A percentile compares a stretch with the other conserved stretches of the same genome.
Conservation (phyloP, 2,888 invertebrate genomes). For the Atrina japonica region DNA sequence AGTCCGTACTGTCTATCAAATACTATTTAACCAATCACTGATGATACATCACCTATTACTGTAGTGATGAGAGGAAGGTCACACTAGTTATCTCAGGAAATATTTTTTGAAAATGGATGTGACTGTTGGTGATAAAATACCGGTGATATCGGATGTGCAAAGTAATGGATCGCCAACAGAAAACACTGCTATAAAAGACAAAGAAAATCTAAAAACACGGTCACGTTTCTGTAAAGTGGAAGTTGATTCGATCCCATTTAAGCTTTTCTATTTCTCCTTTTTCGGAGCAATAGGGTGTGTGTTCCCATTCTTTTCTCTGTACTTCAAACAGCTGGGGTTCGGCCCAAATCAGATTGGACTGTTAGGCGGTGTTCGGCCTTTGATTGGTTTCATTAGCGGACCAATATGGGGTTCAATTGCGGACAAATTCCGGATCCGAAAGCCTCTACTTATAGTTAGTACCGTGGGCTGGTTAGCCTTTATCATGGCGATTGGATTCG, state of each 20-base stretch:
- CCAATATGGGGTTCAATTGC: slow-evolving; percentile 57
- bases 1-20: no score
- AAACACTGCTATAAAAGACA: no score
- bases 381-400: slow-evolving; percentile 56
- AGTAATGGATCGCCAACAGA: no score
- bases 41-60: no score
- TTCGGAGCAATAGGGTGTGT: slow-evolving; percentile 56
- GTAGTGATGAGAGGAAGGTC: no score
- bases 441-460: slow-evolving; percentile 48
- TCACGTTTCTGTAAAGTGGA: slow-evolving; percentile 49
- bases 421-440: slow-evolving; percentile 53
- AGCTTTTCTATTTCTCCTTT: slow-evolving; percentile 58
- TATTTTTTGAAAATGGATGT: no score
- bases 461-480: slow-evolving; percentile 57
- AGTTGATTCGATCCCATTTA: slow-evolving; percentile 48
- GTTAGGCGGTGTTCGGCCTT: slow-evolving; percentile 55
- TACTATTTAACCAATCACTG: no score
- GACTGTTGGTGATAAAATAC: no score
- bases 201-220: no score
- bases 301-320: slow-evolving; percentile 56
- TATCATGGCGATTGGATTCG: slow-evolving; percentile 55
- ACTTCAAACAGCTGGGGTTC: slow-evolving; percentile 59
- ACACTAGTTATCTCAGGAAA: no score
- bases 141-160: no score
- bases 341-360: slow-evolving; percentile 60